Percentiles rank a stretch among this genome's conserved stretches.
phyloP scores from a whole-genome alignment of 2,888 invertebrate species.

The Ornithoptera alexandrae region DNA sequence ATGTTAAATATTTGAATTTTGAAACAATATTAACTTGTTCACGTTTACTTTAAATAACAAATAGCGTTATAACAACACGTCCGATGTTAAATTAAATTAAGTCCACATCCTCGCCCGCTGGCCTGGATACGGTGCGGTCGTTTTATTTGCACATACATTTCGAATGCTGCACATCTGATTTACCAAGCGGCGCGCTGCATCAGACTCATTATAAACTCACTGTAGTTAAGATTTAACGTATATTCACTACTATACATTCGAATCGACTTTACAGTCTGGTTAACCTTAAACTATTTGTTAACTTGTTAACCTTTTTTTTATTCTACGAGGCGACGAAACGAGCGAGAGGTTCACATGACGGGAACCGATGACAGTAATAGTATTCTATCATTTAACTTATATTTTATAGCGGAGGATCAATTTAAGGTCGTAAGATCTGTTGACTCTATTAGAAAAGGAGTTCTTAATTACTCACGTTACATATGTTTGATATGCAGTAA shows the following conservation, averaged over 20 bases:
- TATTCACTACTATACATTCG: constrained; percentile 9
- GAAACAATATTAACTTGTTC: not conserved
- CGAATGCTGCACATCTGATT: constrained; percentile 63
- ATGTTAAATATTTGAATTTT: no score
- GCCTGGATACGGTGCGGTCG: constrained; percentile 50
- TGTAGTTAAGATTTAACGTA: constrained; percentile 4
- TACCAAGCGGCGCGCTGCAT: constrained; percentile 65
- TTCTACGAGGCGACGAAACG: no score
- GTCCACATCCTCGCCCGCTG: constrained; percentile 48
- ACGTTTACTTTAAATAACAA: constrained; percentile 13
- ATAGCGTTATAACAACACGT: constrained; percentile 38
- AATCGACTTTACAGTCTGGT: constrained; percentile 3
- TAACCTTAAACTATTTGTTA: not conserved
- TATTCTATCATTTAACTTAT: no score
- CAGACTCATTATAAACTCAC: constrained; percentile 45
- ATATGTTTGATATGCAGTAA: no score
- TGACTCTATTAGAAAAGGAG: no score
- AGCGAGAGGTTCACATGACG: no score
- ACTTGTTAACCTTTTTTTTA: no score
- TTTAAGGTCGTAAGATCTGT: no score
- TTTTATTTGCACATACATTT: constrained; percentile 60
- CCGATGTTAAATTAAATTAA: constrained; percentile 71
- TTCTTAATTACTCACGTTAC: no score
- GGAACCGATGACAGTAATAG: no score
- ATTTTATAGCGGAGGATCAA: no score